A percentile compares a stretch with the other conserved stretches of the same genome.
Evolutionary conservation across 1,140 invertebrate species (phyloP).

Genomic region (Heliconius melpomene): DNA sequence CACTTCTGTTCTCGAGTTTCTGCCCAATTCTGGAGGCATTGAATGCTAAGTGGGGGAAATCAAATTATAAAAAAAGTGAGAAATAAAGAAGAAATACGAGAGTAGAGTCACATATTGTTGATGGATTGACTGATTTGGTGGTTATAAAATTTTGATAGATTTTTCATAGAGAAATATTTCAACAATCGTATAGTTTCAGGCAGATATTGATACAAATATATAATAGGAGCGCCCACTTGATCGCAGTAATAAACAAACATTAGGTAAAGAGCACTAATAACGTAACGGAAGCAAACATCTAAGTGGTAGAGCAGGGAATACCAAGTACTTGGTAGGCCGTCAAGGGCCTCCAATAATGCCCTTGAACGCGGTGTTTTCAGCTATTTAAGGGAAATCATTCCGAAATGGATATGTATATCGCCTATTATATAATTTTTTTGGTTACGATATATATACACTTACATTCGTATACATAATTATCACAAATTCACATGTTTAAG

Average conservation of each 20-base stretch:
- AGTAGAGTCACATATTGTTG: too few relatives aligned
- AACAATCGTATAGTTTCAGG: not conserved
- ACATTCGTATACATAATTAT: not conserved
- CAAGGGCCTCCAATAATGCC: not conserved
- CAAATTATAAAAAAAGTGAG: not conserved
- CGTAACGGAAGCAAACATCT: slow-evolving; percentile 66
- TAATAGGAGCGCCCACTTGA: slow-evolving; percentile 33
- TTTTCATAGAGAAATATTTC: not conserved
- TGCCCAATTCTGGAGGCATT: too few relatives aligned
- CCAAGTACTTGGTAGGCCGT: not conserved
- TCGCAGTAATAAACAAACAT: slow-evolving; percentile 63
- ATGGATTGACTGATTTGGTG: too few relatives aligned
- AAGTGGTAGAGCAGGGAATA: slow-evolving; percentile 28
- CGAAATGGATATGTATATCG: too few relatives aligned
- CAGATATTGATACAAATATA: slow-evolving; percentile 30
- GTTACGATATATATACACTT: not conserved
- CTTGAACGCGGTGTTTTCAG: not conserved
- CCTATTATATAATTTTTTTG: not conserved
- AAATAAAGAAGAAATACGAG: too few relatives aligned
- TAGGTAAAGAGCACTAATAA: slow-evolving; percentile 64
- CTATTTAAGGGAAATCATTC: not conserved
- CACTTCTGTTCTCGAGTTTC: too few relatives aligned
- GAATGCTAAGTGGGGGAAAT: too few relatives aligned
- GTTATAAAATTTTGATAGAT: not conserved
- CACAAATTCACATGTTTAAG: not conserved